Evolutionary conservation across 2,888 invertebrate genomes (phyloP), one percentile per base, ranked within the genome.

Genomic region (Sisyra terminalis): DNA sequence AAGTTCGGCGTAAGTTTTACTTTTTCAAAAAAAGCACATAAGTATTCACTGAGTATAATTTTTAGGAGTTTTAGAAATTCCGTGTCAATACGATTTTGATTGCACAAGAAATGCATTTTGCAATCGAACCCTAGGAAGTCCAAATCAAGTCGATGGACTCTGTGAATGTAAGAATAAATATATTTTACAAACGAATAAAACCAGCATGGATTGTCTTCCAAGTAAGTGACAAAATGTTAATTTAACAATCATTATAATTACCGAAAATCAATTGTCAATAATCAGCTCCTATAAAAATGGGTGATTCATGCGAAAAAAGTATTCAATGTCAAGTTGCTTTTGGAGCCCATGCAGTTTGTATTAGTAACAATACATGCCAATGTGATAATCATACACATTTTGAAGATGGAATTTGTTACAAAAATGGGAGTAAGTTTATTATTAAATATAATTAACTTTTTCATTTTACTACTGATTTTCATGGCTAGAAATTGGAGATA

Each of bases 141-240:
- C 54, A 11, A 44, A 52, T 39, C 52, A 52, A 35, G 38, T 17
- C 9, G 18, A 18, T 11, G 60, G 60, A 34, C 47, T 49, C 30
- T 67, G 67, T 46, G 56, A 58, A 46, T 67, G 67, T 51, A 55
- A 56, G 48, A 52, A 56, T 2, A 54, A 57, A 37, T 61, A 57
- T 44, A 57, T 59, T 45, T 59, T 61, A 18, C 55, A 56, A 43
- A 55, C 54, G 45, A 63, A 61, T 50, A 51, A 51, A 32, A 62
- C 61, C 2, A 54, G 51, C 48, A 59, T 59, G 42, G 56, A 60
- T 45, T 67, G 66, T 48, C 46, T 64, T 7, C 53, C 53, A 58
- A 54, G 65, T 65, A 52, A 49, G 54, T 52, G 46, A 9, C 6
- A 38, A 38, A 17, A 16, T 38, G 11, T 17, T 17, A 9, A n/a